Base-by-base conservation (phyloP, 2,113 vertebrate genomes). In the Glaucidium brasilianum region DNA sequence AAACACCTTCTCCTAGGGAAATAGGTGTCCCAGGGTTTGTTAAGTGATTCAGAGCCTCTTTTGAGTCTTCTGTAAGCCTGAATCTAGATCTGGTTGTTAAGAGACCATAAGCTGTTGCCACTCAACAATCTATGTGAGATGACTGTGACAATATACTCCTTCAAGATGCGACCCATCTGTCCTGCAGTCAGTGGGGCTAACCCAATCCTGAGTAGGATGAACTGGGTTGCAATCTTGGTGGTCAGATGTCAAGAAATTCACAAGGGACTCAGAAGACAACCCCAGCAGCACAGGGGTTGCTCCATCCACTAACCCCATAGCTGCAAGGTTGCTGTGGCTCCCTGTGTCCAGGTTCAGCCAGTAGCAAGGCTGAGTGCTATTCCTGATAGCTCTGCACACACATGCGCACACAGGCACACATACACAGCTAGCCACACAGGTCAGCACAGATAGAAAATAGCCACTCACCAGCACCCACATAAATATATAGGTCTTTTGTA, bases 351-450 rank as follows among this genome's bases (percentile, higher is more conserved):
- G 56, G 12, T 45, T 71, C 32, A 49, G 49, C 6, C 17, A 43
- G 22, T 14, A 68, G 21, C 68, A 53, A 82, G 63, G n/a, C 7
- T 59, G 17, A 49, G 30, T 11, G 23, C 9, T 12, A 2, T 37
- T 55, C 3, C 8, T 16, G 16, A 15, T 2, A 10, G 15, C 2
- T 15, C 11, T 5, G 6, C 26, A 41, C 35, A 27, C 3, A n/a
- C 6, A 5, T 6, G 43, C 9, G 12, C 8, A 22, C 45, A n/a
- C 30, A 49, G 3, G 3, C 9, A 6, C 20, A 15, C 3, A 4
- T 29, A 34, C 34, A 50, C 6, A 58, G 43, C 3, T 35, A 56
- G 14, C 15, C 37, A 17, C 56, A 7, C 2, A 12, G 55, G 12
- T 37, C 41, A 71, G 47, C 52, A 53, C 25, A 43, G 47, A 20